Evolutionary conservation across 2,113 vertebrate genomes (phyloP).

Genomic region (Menidia beryllina): DNA sequence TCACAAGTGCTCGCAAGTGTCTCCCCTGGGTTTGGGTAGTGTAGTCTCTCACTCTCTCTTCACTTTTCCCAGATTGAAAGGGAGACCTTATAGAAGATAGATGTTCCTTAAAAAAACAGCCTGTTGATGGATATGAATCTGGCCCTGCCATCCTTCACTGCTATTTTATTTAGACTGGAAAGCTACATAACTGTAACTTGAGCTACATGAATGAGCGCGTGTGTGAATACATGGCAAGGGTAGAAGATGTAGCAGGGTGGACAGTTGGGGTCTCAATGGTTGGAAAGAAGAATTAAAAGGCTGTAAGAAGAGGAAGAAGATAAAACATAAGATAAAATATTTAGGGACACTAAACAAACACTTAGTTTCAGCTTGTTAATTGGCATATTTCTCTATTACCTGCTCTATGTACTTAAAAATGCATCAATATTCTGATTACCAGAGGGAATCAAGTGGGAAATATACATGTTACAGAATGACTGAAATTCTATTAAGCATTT

Average conservation of each 20-base stretch:
- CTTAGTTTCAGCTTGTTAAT: not conserved
- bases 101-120: conserved; percentile 95
- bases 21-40: conserved; percentile 87
- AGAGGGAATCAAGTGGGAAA: too few relatives aligned
- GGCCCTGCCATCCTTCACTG: conserved; percentile 97
- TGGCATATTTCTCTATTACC: not conserved
- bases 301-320: not conserved
- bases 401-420: not conserved
- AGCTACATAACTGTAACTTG: conserved; percentile 97
- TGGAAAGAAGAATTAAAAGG: conserved; percentile 8
- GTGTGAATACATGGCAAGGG: conserved; percentile 37
- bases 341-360: not conserved
- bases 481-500: not conserved
- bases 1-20: conserved; percentile 35
- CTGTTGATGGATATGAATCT: conserved; percentile 96
- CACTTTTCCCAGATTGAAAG: conserved; percentile 92
- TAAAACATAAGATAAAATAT: not conserved
- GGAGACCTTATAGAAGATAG: conserved; percentile 94
- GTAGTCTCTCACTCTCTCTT: conserved; percentile 87
- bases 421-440: not conserved
- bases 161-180: conserved; percentile 99
- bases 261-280: conserved; percentile 29
- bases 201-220: conserved; percentile 74
- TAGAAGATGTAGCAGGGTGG: conserved; percentile 8
- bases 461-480: not conserved